Evolutionary conservation across 2,888 invertebrate genomes (phyloP).

Genomic region (Ectemnius lituratus): DNA sequence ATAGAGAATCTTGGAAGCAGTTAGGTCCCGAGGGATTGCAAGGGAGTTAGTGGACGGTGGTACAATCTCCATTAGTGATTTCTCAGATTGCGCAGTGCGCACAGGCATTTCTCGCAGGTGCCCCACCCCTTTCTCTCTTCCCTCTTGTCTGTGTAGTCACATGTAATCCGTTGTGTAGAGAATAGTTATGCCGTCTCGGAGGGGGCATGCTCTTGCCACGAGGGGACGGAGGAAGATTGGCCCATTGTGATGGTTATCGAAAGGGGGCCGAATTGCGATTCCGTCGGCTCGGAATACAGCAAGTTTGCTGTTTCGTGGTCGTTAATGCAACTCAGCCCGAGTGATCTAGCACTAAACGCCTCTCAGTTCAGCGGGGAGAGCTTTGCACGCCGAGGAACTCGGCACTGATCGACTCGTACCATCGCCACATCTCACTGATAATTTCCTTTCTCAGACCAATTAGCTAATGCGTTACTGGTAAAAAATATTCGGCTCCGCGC

Average conservation of each 20-base stretch:
- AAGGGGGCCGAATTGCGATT: conserved; percentile 50
- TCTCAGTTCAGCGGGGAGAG: conserved; percentile 2
- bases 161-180: no score
- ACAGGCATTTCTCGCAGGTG: conserved; percentile 56
- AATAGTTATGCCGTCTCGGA: not conserved
- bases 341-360: conserved; percentile 21
- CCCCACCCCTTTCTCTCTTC: conserved; percentile 27
- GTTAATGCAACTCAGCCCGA: conserved; percentile 45
- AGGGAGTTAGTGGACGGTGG: conserved; percentile 54
- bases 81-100: conserved; percentile 53
- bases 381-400: conserved; percentile 15
- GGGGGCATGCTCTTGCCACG: not conserved
- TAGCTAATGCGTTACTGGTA: conserved; percentile 55
- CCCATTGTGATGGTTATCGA: conserved; percentile 51
- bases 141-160: no score
- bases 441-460: conserved; percentile 44
- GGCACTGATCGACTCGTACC: not conserved
- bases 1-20: conserved; percentile 55
- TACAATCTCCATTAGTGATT: conserved; percentile 65
- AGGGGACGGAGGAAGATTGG: conserved; percentile 16
- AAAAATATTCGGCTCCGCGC: conserved; percentile 44
- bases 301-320: conserved; percentile 51
- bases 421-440: conserved; percentile 15
- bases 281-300: conserved; percentile 23
- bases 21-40: conserved; percentile 56